Conservation (phyloP, 2,888 invertebrate genomes). For the Heliconius charithonia region DNA sequence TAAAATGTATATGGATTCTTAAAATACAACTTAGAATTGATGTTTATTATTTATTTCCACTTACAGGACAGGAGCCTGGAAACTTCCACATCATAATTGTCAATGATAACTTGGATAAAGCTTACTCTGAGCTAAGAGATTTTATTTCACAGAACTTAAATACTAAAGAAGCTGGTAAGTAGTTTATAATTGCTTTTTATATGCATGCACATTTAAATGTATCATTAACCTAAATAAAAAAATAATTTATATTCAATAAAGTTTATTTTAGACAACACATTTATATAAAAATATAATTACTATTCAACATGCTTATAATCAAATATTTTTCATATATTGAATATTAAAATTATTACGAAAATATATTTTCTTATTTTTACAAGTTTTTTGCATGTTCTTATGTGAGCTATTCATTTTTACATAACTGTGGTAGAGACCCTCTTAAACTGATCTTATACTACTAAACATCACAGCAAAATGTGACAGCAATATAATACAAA, state of each 20-base stretch:
- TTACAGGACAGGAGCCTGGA: conserved; percentile 82
- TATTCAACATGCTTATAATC: too few relatives aligned
- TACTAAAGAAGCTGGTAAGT: conserved; percentile 80
- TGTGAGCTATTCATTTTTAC: not conserved
- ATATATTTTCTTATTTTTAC: too few relatives aligned
- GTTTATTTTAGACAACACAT: too few relatives aligned
- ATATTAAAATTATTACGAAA: too few relatives aligned
- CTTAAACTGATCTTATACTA: too few relatives aligned
- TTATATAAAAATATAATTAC: too few relatives aligned
- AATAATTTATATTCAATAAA: too few relatives aligned
- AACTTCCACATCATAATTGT: conserved; percentile 93
- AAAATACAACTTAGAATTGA: not conserved
- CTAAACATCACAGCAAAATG: too few relatives aligned
- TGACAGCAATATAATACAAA: too few relatives aligned
- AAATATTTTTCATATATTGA: too few relatives aligned
- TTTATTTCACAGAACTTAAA: conserved; percentile 87
- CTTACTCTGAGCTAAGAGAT: conserved; percentile 89
- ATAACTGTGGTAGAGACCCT: not conserved
- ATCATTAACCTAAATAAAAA: not conserved
- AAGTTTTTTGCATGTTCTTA: not conserved
- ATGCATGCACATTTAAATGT: not conserved
- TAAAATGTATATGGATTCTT: too few relatives aligned
- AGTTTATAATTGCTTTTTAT: not conserved
- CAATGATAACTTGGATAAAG: conserved; percentile 91
- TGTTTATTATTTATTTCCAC: conserved; percentile 1